phyloP scores from a whole-genome alignment of 2,797 vertebrate genomes.

The Synanceia verrucosa region DNA sequence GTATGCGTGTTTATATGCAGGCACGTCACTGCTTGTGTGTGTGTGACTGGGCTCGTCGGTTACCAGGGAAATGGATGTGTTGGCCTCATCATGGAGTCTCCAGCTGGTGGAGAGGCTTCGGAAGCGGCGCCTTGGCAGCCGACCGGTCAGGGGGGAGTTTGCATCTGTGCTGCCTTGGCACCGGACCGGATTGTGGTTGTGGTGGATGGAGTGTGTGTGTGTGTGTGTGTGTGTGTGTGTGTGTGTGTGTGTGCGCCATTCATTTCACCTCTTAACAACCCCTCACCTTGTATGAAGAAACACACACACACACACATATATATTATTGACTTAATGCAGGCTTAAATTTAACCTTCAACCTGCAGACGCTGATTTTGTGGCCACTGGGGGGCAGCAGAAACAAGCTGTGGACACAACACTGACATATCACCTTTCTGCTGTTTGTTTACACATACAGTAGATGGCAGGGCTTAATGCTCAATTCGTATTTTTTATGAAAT shows the following conservation, averaged over 20 bases:
- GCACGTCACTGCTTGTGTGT: constrained; percentile 43
- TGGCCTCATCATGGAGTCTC: constrained; percentile 87
- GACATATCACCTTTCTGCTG: background rate
- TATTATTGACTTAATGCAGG: background rate
- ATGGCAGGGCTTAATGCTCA: too few species aligned
- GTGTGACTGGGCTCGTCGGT: constrained; percentile 75
- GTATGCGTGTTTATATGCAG: constrained; percentile 66
- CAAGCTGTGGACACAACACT: background rate
- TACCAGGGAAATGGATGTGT: constrained; percentile 89
- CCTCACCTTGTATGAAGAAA: constrained; percentile 5
- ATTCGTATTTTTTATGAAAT: too few species aligned
- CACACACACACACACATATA: background rate
- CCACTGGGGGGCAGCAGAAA: background rate
- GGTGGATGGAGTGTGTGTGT: constrained; percentile 57
- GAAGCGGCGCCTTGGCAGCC: constrained; percentile 86
- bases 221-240: constrained; percentile 14
- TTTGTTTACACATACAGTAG: too few species aligned
- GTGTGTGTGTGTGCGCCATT: constrained; percentile 6
- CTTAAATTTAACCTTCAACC: background rate
- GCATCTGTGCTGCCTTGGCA: constrained; percentile 88
- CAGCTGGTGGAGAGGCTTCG: constrained; percentile 87
- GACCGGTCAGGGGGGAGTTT: constrained; percentile 87
- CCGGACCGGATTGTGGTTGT: constrained; percentile 70
- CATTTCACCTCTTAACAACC: constrained; percentile 39
- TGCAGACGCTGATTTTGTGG: background rate